Evolutionary conservation across 2,888 invertebrate genomes (phyloP).

Genomic region (Ectobius pallidus): DNA sequence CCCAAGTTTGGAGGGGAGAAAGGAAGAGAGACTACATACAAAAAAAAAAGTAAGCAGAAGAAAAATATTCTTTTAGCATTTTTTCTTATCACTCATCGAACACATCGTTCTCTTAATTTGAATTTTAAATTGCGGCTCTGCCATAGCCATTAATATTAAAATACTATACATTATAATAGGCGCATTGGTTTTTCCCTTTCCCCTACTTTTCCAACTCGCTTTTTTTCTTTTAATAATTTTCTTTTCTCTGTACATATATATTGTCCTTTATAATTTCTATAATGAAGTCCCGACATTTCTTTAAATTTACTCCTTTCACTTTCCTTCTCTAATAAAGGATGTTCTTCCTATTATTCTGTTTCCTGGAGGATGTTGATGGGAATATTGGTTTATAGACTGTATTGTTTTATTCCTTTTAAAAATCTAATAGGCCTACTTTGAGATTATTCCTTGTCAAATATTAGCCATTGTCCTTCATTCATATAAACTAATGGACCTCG

Average conservation of each 20-base stretch:
- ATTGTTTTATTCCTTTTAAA: no score
- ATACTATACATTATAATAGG: constrained; percentile 31
- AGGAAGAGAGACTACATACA: neutral
- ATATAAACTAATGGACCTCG: no score
- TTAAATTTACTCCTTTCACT: constrained; percentile 21
- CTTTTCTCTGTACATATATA: neutral
- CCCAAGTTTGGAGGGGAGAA: neutral
- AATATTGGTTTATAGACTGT: no score
- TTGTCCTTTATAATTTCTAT: neutral
- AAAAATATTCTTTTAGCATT: constrained; percentile 5
- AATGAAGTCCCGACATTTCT: constrained; percentile 13
- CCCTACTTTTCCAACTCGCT: neutral
- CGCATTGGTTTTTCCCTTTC: neutral
- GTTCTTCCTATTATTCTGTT: constrained; percentile 21
- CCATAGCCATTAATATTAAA: constrained; percentile 36
- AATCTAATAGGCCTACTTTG: no score
- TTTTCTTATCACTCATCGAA: constrained; percentile 27
- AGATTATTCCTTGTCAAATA: no score
- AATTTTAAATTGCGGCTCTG: constrained; percentile 37
- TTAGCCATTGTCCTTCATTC: no score
- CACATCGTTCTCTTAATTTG: constrained; percentile 32
- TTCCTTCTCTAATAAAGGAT: neutral
- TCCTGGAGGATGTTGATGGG: no score
- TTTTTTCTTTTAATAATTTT: neutral
- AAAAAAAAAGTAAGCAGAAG: neutral